Base-by-base conservation (phyloP, 64 coral and sea anemone genomes). In the Hydrozoanthus tunicans region DNA sequence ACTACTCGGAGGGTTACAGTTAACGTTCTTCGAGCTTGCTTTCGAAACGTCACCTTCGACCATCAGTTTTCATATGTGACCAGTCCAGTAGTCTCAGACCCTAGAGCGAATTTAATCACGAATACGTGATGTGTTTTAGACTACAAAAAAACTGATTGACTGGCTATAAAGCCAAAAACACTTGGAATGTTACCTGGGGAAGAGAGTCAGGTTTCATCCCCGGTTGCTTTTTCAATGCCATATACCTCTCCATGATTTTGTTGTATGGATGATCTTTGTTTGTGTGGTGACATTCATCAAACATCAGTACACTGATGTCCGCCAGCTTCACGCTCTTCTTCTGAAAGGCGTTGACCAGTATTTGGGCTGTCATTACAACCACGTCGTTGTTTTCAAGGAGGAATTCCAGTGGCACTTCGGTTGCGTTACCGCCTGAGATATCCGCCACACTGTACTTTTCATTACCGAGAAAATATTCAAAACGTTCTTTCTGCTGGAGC, bases 221-320 rank as follows among this genome's bases (percentile, higher is more conserved):
- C 0, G 84, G 84, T 26, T 88, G 84, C 84, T 32, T 88, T 56
- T 88, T 88, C 69, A 75, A 25, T 4, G 84, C 84, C 81, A 92
- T 57, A 27, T 92, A 92, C 9, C 43, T 86, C 26, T 85, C 55
- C 91, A 92, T 92, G 6, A 92, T 92, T 25, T 86, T 85, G 12
- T 92, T 92, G 51, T 92, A 92, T 32, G 91, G 81, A 26, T 92
- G 81, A 73, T 85, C 81, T 26, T 83, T 85, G 80, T 72, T 92
- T 13, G 91, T 92, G 10, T 92, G 91, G 32, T 92, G 91, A 56
- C 91, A 92, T 58, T 92, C 91, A 4, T 92, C 91, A 78, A 92
- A 92, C 55, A 92, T 76, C 15, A 92, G 15, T 64, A 92, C 25
- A 53, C 58, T 77, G 60, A 92, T 78, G 25, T 92, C 67, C 3